Conservation (phyloP, 1,140 invertebrate species). For the Periplaneta americana region DNA sequence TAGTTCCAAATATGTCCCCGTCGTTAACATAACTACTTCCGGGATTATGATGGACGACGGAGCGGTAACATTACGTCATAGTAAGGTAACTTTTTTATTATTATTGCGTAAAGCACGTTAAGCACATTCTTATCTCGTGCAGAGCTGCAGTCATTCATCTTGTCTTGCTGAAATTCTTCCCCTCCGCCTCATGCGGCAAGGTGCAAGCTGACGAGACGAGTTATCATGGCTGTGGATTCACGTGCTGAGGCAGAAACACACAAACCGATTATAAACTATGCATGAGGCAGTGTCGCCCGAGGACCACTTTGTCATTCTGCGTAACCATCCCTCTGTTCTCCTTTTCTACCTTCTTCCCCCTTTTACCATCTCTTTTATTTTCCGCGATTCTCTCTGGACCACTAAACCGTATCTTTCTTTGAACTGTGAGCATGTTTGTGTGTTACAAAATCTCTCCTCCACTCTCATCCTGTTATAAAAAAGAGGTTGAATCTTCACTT, state of each 20-base stretch:
- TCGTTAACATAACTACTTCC: neutral
- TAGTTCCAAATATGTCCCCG: neutral
- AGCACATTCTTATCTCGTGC: neutral
- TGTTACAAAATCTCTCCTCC: neutral
- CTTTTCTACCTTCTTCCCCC: neutral
- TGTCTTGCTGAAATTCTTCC: neutral
- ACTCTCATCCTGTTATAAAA: neutral
- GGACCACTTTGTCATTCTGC: slow-evolving; percentile 1
- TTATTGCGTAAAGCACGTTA: neutral
- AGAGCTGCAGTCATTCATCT: neutral
- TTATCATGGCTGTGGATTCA: neutral
- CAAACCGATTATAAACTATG: slow-evolving; percentile 10
- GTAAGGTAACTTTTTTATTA: neutral
- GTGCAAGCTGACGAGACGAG: neutral
- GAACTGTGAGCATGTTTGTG: neutral
- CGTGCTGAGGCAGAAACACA: neutral
- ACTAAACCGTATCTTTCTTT: neutral
- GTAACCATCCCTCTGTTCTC: neutral
- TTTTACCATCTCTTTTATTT: neutral
- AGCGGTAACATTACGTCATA: neutral
- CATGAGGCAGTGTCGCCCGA: neutral
- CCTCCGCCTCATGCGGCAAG: neutral
- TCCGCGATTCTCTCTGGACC: neutral
- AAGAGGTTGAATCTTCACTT: neutral
- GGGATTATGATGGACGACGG: too few species aligned